These are phyloP conservation scores for Cirrhinus mrigala DNA, from an alignment of 2,797 vertebrate genomes.

Conservation along the genomic window DNA sequence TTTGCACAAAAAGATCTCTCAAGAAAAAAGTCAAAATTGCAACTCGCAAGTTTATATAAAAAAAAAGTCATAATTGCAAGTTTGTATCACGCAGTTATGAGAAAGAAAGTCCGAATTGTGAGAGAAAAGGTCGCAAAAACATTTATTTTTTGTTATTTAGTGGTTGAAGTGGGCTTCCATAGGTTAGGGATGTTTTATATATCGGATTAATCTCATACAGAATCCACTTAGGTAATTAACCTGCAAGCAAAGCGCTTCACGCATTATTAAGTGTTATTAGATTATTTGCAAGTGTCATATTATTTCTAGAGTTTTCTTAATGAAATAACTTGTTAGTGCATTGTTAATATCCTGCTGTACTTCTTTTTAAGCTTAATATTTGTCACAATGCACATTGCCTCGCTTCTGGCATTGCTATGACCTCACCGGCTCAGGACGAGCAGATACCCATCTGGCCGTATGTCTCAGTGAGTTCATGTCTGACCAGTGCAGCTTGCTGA, in stretches of 20 bases:
- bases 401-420: constrained; percentile 23
- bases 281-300: neutral
- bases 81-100: too few relatives aligned
- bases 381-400: neutral
- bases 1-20: too few relatives aligned
- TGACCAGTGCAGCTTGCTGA: constrained; percentile 37
- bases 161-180: too few relatives aligned
- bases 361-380: neutral
- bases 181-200: neutral
- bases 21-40: too few relatives aligned
- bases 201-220: neutral
- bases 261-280: neutral
- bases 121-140: too few relatives aligned
- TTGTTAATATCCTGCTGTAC: neutral
- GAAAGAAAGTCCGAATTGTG: too few relatives aligned
- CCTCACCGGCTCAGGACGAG: constrained; percentile 40
- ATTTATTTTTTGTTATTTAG: too few relatives aligned
- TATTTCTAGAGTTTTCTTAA: neutral
- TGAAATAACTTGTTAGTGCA: too few relatives aligned
- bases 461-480: constrained; percentile 19
- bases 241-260: neutral
- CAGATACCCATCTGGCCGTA: constrained; percentile 47
- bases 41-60: too few relatives aligned
- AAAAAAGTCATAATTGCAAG: too few relatives aligned
- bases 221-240: neutral